Conservation (phyloP, 2,797 vertebrate species). For the Malacoctenus gilli region DNA sequence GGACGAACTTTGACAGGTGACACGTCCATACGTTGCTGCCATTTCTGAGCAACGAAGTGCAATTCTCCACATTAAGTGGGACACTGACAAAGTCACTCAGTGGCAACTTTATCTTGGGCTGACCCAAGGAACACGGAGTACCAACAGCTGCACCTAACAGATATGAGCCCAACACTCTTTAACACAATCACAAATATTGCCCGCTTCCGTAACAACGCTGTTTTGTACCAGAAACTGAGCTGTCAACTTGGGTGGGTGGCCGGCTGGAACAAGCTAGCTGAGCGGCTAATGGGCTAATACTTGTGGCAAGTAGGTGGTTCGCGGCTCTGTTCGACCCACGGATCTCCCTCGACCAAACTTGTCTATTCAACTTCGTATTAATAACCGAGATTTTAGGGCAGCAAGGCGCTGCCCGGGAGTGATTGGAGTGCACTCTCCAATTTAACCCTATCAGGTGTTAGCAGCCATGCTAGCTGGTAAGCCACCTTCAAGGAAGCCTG, state of each 20-base stretch:
- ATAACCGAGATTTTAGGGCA: too few relatives aligned
- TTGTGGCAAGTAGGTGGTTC: constrained; percentile 20
- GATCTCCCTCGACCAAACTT: not conserved
- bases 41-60: constrained; percentile 11
- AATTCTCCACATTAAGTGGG: constrained; percentile 13
- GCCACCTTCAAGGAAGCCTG: constrained; percentile 46
- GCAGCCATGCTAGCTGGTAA: constrained; percentile 50
- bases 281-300: constrained; percentile 60
- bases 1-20: constrained; percentile 11
- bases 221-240: constrained; percentile 23
- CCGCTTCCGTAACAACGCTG: constrained; percentile 17
- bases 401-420: not conserved
- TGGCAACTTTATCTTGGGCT: constrained; percentile 53
- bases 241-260: constrained; percentile 60
- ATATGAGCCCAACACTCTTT: constrained; percentile 38
- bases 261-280: constrained; percentile 57
- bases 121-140: constrained; percentile 45
- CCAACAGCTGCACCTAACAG: constrained; percentile 45
- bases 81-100: constrained; percentile 49
- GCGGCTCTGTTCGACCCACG: too few relatives aligned
- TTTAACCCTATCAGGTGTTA: constrained; percentile 30
- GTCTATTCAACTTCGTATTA: too few relatives aligned
- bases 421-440: constrained; percentile 22
- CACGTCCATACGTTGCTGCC: not conserved
- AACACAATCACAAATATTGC: not conserved